phyloP scores from a whole-genome alignment of 2,888 invertebrate species.

The Napeogenes sylphis region DNA sequence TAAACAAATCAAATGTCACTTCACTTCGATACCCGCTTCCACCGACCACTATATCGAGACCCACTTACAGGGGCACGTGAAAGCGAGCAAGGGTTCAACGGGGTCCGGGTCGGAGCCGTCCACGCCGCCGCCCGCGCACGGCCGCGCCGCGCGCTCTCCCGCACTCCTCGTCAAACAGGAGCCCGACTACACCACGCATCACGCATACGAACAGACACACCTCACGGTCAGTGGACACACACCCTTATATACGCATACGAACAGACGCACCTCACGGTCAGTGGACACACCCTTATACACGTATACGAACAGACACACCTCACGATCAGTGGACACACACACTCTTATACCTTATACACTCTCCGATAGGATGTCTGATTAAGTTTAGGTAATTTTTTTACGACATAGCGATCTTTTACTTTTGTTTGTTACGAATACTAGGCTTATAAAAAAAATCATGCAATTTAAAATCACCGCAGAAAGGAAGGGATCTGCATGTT shows the following conservation, averaged over 20 bases:
- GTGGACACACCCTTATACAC: constrained; percentile 51
- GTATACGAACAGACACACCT: constrained; percentile 72
- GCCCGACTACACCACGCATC: constrained; percentile 64
- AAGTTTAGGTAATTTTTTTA: too few relatives aligned
- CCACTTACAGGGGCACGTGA: constrained; percentile 52
- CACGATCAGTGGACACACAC: constrained; percentile 46
- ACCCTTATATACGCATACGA: constrained; percentile 36
- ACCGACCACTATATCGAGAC: neutral
- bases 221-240: constrained; percentile 51
- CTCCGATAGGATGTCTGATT: too few relatives aligned
- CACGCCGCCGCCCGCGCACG: constrained; percentile 72
- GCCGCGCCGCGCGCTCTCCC: constrained; percentile 68
- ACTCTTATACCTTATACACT: neutral
- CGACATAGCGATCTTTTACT: neutral
- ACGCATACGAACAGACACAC: constrained; percentile 72
- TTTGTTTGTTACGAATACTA: neutral
- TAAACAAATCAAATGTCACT: too few relatives aligned
- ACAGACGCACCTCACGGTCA: constrained; percentile 70
- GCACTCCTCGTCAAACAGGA: constrained; percentile 80
- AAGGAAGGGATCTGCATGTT: constrained; percentile 73
- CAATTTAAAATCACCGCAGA: constrained; percentile 48
- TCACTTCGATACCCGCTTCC: too few relatives aligned
- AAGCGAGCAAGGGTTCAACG: constrained; percentile 52
- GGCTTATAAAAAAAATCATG: neutral
- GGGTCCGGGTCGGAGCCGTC: constrained; percentile 73